Evolutionary conservation across 2,797 vertebrate species (phyloP).

Genomic region (Poeciliopsis presidionis): DNA sequence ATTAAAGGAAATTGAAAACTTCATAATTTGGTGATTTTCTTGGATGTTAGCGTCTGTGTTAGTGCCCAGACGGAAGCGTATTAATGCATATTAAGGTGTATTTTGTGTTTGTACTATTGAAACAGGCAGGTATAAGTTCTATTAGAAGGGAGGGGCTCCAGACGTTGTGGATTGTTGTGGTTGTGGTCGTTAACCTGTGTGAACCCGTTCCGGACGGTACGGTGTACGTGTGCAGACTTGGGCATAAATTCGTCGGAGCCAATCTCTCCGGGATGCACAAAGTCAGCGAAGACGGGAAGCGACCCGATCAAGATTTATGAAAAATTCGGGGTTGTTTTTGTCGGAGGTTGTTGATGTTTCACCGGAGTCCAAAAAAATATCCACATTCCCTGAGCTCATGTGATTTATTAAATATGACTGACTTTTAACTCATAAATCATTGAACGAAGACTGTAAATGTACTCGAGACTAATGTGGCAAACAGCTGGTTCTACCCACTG

Average conservation of each 20-base stretch:
- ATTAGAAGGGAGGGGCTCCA: too few species aligned
- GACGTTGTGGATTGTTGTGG: background rate
- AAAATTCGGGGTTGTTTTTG: background rate
- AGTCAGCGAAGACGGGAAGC: slow-evolving; percentile 1
- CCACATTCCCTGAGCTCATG: background rate
- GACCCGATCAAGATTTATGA: slow-evolving; percentile 20
- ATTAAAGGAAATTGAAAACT: background rate
- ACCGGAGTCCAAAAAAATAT: background rate
- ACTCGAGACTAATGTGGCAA: background rate
- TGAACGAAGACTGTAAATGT: background rate
- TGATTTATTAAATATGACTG: background rate
- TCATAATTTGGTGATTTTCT: background rate
- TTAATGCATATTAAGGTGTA: too few species aligned
- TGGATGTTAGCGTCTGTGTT: too few species aligned
- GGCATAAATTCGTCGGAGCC: slow-evolving; percentile 51
- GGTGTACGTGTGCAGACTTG: slow-evolving; percentile 25
- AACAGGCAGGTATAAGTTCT: too few species aligned
- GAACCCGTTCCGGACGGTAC: background rate
- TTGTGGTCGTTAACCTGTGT: too few species aligned
- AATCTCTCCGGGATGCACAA: slow-evolving; percentile 3
- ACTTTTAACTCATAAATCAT: background rate
- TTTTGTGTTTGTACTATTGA: too few species aligned
- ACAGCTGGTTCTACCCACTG: background rate
- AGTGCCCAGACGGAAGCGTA: too few species aligned
- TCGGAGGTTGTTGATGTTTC: slow-evolving; percentile 9